Percentiles rank a stretch among this genome's conserved stretches.
Conservation (phyloP, 2,888 invertebrate genomes). For the Syritta pipiens region DNA sequence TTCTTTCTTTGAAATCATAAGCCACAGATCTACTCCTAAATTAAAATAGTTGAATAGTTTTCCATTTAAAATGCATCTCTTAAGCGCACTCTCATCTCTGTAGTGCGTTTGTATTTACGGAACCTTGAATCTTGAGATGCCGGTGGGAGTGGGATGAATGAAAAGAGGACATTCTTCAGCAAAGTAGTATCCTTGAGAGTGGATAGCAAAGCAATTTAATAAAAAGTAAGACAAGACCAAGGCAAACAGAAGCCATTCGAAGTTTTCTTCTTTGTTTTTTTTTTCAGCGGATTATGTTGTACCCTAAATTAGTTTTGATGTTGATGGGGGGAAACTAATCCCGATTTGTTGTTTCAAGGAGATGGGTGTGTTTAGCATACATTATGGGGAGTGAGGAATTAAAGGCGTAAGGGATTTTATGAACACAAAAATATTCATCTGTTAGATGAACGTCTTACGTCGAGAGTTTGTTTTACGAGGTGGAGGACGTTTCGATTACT, state of each 20-base stretch:
- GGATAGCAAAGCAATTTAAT: background rate
- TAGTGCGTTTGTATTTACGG: conserved; percentile 6
- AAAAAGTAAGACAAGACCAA: too few species aligned
- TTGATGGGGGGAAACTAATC: too few species aligned
- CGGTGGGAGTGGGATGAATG: background rate
- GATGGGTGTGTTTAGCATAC: too few species aligned
- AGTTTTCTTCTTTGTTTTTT: background rate
- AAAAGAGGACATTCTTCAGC: background rate
- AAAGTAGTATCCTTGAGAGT: conserved; percentile 10
- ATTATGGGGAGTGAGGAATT: too few species aligned
- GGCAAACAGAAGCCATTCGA: background rate
- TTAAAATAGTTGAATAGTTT: conserved; percentile 16
- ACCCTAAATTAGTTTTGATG: background rate
- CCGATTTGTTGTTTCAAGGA: too few species aligned
- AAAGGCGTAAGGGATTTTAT: too few species aligned
- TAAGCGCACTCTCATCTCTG: conserved; percentile 13
- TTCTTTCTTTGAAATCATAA: too few species aligned
- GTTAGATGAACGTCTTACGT: too few species aligned
- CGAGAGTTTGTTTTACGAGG: too few species aligned
- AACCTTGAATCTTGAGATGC: conserved; percentile 23
- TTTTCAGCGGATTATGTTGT: background rate
- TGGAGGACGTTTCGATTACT: too few species aligned
- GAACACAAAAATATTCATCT: too few species aligned
- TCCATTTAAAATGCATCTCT: conserved; percentile 11
- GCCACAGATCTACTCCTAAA: too few species aligned